Evolutionary conservation across 1,140 invertebrate species (phyloP).

Genomic region (Drosophila jambulina): DNA sequence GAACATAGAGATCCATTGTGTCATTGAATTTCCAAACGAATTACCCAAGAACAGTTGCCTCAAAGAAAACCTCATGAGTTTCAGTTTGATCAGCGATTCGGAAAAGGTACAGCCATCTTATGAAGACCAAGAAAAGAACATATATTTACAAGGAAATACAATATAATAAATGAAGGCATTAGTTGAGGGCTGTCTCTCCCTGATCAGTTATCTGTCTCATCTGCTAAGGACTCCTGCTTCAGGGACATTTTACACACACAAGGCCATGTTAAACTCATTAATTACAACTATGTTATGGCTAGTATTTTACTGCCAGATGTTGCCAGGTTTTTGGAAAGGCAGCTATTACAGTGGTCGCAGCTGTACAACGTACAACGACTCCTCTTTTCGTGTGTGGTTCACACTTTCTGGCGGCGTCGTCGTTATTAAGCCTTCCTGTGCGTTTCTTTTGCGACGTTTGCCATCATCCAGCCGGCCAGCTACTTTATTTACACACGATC

Average conservation of each 20-base stretch:
- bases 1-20: neutral
- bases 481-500: conserved; percentile 62
- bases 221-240: neutral
- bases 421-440: conserved; percentile 56
- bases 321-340: neutral
- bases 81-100: conserved; percentile 2
- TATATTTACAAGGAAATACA: neutral
- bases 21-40: too few relatives aligned
- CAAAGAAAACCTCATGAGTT: neutral
- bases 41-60: neutral
- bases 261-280: conserved; percentile 8
- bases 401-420: conserved; percentile 12
- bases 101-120: neutral
- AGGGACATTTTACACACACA: neutral
- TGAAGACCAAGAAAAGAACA: neutral
- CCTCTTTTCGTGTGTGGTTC: conserved; percentile 8
- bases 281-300: conserved; percentile 5
- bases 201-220: neutral
- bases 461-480: conserved; percentile 38
- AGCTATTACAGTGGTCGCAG: conserved; percentile 29
- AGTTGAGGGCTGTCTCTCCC: neutral
- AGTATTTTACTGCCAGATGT: conserved; percentile 16
- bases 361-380: conserved; percentile 16
- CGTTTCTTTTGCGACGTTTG: conserved; percentile 60
- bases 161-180: neutral